A percentile compares a stretch with the other conserved stretches of the same genome.
Conservation (phyloP, 2,888 invertebrate genomes). For the Clitarchus hookeri region DNA sequence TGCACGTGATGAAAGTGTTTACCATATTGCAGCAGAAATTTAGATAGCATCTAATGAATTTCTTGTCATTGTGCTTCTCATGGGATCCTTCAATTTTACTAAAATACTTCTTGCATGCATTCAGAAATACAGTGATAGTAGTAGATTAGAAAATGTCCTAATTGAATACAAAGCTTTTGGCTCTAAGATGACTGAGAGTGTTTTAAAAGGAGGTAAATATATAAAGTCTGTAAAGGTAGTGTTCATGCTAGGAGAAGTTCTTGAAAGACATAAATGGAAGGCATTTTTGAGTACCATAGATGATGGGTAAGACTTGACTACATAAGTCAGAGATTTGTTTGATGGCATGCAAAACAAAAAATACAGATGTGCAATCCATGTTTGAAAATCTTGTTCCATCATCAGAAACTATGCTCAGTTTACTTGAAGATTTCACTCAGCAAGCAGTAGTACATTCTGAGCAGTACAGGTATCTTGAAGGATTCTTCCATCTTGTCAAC, state of each 20-base stretch:
- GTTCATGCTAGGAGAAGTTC: conserved; percentile 19
- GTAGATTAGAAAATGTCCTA: background rate
- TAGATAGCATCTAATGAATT: background rate
- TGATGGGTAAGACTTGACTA: background rate
- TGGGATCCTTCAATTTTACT: background rate
- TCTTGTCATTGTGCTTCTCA: background rate
- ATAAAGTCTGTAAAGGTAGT: background rate
- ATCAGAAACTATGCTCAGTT: too few species aligned
- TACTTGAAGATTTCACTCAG: too few species aligned
- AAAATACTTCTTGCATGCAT: background rate
- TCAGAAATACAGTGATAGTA: background rate
- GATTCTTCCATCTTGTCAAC: too few species aligned
- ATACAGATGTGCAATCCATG: background rate
- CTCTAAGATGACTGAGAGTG: background rate
- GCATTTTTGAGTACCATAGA: background rate
- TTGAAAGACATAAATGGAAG: conserved; percentile 11
- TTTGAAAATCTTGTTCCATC: background rate
- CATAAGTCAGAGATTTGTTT: background rate
- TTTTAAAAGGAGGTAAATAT: background rate
- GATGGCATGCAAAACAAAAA: background rate
- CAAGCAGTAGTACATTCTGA: too few species aligned
- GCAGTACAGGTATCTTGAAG: too few species aligned
- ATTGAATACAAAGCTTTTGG: background rate
- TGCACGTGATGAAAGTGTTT: too few species aligned
- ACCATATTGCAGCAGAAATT: background rate